Evolutionary conservation across 2,888 invertebrate genomes (phyloP), one percentile per base, ranked within the genome.

Genomic region (Stenurella melanura): DNA sequence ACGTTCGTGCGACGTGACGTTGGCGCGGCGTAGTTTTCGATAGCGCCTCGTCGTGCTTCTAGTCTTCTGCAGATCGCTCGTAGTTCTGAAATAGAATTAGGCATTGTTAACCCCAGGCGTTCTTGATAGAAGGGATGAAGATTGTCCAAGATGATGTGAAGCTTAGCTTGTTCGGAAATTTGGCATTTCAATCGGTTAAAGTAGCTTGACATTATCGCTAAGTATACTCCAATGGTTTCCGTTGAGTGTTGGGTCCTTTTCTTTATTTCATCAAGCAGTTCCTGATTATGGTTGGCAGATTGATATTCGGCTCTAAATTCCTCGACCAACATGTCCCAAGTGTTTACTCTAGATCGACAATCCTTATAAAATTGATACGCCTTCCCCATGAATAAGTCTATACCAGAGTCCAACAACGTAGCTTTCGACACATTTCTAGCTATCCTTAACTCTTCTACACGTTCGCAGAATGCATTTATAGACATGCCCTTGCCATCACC

Each of bases 301-400:
- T 66, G 15, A 60, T 68, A 77, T 19, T 67, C 74, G 1, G 38
- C 26, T 17, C 66, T 12, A 18, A 74, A 70, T 42, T 74, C 66
- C 6, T 18, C 18, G 3, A 73, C 64, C 9, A 77, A 17, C 15
- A 66, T 73, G 12, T 70, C 60, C 73, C 77, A 77, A 18, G 9
- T 18, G 7, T 5, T 6, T 9, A 77, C 68, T 1, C 61, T 7
- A 1, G 1, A n/a, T 9, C 69, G 3, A 74, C 38, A 66, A 7
- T 64, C 73, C 19, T 58, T 56, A 19, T 73, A 73, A 57, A 73
- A 73, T 7, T 54, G 64, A 12, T 66, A 66, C 0, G 64, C 73
- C 30, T 58, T 66, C 12, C n/a, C 73, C 0, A 0, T 56, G 19
- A 67, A 74, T 17, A 77, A 60, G 38, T 77, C n/a, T n/a, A n/a